A percentile compares a stretch with the other conserved stretches of the same genome.
These are phyloP conservation scores for Edolisoma coerulescens DNA, from an alignment of 2,113 vertebrate genomes.

Conservation along the genomic window DNA sequence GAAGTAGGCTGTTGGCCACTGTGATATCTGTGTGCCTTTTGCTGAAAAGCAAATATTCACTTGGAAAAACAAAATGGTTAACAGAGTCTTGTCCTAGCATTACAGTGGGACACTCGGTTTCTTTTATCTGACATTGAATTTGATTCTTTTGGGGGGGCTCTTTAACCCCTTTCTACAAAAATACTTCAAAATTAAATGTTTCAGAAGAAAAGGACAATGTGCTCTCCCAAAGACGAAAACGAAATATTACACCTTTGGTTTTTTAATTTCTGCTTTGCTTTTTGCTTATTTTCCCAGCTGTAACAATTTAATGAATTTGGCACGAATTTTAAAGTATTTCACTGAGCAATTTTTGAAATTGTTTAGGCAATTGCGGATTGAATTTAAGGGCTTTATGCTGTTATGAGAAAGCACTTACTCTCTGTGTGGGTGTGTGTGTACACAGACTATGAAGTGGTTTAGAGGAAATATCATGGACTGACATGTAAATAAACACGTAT, in stretches of 20 bases:
- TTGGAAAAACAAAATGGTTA: not conserved
- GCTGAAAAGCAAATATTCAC: not conserved
- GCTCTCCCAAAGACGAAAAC: not conserved
- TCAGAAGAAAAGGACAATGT: not conserved
- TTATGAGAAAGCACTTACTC: not conserved
- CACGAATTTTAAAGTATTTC: not conserved
- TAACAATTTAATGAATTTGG: not conserved
- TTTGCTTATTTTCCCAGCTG: not conserved
- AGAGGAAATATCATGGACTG: not conserved
- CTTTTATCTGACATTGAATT: not conserved
- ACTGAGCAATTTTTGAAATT: not conserved
- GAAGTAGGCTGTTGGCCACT: not conserved
- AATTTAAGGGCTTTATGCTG: not conserved
- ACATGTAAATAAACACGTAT: not conserved
- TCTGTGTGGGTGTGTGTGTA: not conserved
- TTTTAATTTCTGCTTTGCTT: not conserved
- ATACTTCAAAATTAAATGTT: not conserved
- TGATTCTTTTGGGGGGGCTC: fast-evolving
- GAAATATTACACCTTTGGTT: fast-evolving
- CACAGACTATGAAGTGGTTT: not conserved
- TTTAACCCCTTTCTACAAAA: not conserved
- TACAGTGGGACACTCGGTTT: not conserved
- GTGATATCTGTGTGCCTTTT: not conserved
- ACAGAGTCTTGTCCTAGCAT: not conserved
- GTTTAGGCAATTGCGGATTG: not conserved